Conservation (phyloP, 2,888 invertebrate genomes). For the Lamellibrachia columna region DNA sequence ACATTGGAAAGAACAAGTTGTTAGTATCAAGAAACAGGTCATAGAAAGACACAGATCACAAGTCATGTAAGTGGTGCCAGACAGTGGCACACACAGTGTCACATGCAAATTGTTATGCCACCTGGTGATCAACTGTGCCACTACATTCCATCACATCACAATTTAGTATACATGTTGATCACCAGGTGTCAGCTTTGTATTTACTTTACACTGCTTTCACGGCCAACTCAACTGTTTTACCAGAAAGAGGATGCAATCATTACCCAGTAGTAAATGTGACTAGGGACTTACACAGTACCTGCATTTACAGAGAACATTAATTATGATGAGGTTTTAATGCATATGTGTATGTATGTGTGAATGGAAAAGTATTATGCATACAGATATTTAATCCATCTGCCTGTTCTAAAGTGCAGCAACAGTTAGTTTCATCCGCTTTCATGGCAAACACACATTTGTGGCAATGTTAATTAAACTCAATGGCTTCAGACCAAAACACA, state of each 20-base stretch:
- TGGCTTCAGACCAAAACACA: neutral
- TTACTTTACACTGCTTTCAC: neutral
- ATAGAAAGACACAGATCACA: neutral
- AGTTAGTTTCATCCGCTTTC: neutral
- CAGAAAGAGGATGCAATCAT: too few species aligned
- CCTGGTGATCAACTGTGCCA: neutral
- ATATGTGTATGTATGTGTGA: neutral
- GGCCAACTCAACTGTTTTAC: neutral
- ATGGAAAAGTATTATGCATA: neutral
- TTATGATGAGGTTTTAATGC: neutral
- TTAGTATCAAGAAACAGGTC: neutral
- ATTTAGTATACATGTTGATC: neutral
- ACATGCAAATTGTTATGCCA: slow-evolving; percentile 7
- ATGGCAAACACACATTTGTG: neutral
- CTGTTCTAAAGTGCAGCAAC: neutral
- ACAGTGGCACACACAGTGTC: neutral
- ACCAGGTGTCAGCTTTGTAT: neutral
- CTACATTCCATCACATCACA: neutral
- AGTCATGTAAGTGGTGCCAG: neutral
- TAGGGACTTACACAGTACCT: neutral
- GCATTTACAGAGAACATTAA: neutral
- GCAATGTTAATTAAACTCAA: neutral
- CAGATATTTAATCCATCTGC: neutral
- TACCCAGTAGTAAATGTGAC: neutral
- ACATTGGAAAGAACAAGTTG: neutral